These are phyloP conservation scores for Threskiornis aethiopicus DNA, from an alignment of 2,797 vertebrate species.

Conservation along the genomic window DNA sequence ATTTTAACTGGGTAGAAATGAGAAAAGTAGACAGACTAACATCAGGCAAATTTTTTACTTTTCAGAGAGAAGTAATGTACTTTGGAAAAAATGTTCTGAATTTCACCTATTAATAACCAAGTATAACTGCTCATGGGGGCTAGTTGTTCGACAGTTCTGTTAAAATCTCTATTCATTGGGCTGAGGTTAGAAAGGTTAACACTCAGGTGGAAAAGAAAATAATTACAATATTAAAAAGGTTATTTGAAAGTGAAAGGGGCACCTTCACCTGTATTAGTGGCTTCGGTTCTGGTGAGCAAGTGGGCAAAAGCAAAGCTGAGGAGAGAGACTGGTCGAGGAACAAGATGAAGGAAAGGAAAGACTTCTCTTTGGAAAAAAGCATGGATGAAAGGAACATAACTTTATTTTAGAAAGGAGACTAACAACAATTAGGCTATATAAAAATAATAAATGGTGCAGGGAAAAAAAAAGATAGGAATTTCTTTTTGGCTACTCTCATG, in stretches of 20 bases:
- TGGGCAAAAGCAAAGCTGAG: neutral
- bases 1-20: neutral
- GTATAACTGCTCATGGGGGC: neutral
- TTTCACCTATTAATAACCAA: neutral
- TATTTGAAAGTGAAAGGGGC: neutral
- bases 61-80: neutral
- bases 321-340: neutral
- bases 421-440: neutral
- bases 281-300: neutral
- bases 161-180: neutral
- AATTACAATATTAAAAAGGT: neutral
- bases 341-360: neutral
- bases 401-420: neutral
- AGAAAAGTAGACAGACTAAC: neutral
- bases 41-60: neutral
- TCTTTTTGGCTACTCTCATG: neutral
- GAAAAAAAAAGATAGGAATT: neutral
- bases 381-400: neutral
- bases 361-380: neutral
- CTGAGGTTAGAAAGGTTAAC: neutral
- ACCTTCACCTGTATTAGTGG: neutral
- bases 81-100: neutral
- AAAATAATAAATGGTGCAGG: neutral
- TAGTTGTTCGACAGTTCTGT: neutral
- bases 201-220: neutral